These are phyloP conservation scores for Anagyrus pseudococci DNA, from an alignment of 2,888 invertebrate species.

Conservation along the genomic window DNA sequence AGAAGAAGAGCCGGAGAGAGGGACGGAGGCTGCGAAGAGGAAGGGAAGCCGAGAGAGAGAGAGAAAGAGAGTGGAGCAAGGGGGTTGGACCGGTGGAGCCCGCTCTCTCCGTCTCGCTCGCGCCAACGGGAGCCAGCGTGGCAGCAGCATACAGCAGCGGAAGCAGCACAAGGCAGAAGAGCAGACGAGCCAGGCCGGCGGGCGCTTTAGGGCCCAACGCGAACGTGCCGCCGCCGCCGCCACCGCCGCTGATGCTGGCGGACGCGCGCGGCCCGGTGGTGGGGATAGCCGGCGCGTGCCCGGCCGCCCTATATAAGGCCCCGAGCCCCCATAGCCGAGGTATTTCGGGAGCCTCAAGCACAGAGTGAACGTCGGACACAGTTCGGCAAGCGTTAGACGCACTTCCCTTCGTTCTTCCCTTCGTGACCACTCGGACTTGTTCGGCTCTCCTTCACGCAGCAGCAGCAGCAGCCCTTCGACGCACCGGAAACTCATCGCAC, in stretches of 20 bases:
- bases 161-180: conserved; percentile 1
- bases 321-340: conserved; percentile 55
- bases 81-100: conserved; percentile 22
- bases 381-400: too few relatives aligned
- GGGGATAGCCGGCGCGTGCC: conserved; percentile 70
- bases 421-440: too few relatives aligned
- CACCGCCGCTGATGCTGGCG: not conserved
- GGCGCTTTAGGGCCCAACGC: conserved; percentile 45
- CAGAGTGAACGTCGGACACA: conserved; percentile 51
- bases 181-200: conserved; percentile 22
- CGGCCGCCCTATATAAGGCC: conserved; percentile 62
- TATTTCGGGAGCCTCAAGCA: conserved; percentile 61
- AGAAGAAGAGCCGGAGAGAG: not conserved
- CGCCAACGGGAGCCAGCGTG: not conserved
- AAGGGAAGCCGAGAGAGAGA: conserved; percentile 4
- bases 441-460: too few relatives aligned
- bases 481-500: too few relatives aligned
- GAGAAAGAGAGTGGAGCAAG: not conserved
- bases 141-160: not conserved
- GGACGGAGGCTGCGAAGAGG: not conserved
- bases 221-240: conserved; percentile 38
- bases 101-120: conserved; percentile 10
- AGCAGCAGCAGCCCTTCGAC: too few relatives aligned
- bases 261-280: conserved; percentile 47
- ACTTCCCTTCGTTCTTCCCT: too few relatives aligned